Base-by-base conservation (phyloP, 2,888 invertebrate genomes). In the Epinotia ramella region DNA sequence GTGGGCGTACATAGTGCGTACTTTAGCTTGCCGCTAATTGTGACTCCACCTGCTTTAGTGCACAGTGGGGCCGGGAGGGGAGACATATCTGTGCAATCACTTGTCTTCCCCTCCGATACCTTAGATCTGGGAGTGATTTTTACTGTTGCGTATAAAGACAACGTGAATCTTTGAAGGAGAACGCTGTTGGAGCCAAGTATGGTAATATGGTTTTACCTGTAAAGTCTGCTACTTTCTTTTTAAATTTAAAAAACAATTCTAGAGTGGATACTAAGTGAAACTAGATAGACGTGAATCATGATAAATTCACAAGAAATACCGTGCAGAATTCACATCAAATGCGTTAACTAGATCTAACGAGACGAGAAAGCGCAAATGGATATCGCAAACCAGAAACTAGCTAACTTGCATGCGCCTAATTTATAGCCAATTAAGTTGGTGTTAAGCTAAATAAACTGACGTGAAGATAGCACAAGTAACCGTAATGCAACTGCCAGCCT, bases 341-440 rank as follows among this genome's bases (percentile, higher is more conserved):
- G 82, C 84, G 83, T 84, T 84, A 88, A 82, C 81, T 82, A 86
- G 83, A 87, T 86, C 86, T 86, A 88, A 86, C 86, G 84, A 86
- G 86, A 87, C 84, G 83, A 86, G 86, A 86, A 86, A 89, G 86
- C 86, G 84, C 76, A 76, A 71, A 63, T 67, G 66, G 72, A 76
- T 84, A 86, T 84, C 81, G 85, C 84, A 83, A 84, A 81, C 83
- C 84, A 79, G 86, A 87, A 89, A 90, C 89, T 86, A 87, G 90
- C 88, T 87, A 89, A 90, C 88, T 89, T 88, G 86, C 88, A 86
- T 81, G 86, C 84, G 83, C 84, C 88, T 91, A 92, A 94, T 93
- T 93, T 93, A 94, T 91, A 87, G 92, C 91, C 93, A 94, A 94
- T 94, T 93, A 93, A 89, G 90, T 89, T 89, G 86, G 91, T 92